Evolutionary conservation across 2,113 vertebrate species (phyloP).

Genomic region (Suncus etruscus): DNA sequence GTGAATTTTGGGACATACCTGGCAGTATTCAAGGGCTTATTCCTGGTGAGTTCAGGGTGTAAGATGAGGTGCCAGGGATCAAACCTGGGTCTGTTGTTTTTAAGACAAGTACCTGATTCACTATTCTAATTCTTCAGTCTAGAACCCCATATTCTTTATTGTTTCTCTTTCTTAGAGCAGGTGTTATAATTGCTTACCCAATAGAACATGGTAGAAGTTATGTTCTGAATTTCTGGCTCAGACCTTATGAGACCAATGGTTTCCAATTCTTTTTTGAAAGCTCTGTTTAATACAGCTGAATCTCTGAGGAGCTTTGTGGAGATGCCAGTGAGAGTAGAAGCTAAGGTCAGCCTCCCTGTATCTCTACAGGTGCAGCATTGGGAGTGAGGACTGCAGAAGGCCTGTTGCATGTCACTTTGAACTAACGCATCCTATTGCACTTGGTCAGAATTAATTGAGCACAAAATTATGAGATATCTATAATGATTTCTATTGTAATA

Average conservation of each 20-base stretch:
- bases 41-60: too few relatives aligned
- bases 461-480: background rate
- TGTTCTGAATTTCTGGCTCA: background rate
- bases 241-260: background rate
- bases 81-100: too few relatives aligned
- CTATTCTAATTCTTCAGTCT: too few relatives aligned
- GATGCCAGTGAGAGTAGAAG: background rate
- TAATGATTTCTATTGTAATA: too few relatives aligned
- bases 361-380: background rate
- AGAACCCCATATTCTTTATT: background rate
- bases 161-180: background rate
- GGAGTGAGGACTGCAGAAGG: background rate
- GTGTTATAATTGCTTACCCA: background rate
- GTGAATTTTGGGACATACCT: too few relatives aligned
- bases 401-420: background rate
- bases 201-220: slow-evolving; percentile 2
- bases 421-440: background rate
- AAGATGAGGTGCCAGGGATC: too few relatives aligned
- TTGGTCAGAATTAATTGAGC: background rate
- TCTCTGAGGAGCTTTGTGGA: background rate
- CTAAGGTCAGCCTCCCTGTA: background rate
- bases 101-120: too few relatives aligned
- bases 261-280: background rate
- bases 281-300: background rate
- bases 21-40: too few relatives aligned